phyloP scores from a whole-genome alignment of 2,797 vertebrate genomes.

The Moxostoma hubbsi region DNA sequence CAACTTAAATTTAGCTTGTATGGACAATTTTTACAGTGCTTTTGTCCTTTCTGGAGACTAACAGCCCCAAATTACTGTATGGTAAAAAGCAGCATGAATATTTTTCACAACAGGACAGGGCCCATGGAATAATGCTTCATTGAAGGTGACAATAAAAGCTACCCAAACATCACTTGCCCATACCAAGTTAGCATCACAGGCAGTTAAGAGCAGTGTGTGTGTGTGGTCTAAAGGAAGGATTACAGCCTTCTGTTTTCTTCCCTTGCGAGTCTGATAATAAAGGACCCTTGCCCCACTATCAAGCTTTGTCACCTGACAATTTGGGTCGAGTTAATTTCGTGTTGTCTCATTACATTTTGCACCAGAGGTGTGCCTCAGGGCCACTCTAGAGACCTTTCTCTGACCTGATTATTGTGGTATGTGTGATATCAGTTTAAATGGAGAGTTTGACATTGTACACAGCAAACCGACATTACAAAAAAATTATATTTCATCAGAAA shows the following conservation, averaged over 20 bases:
- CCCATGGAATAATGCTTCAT: too few relatives aligned
- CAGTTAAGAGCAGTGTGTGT: not conserved
- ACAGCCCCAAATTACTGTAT: too few relatives aligned
- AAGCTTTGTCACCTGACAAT: slow-evolving; percentile 67
- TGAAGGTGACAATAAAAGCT: too few relatives aligned
- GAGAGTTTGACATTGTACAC: slow-evolving; percentile 14
- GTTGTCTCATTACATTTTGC: slow-evolving; percentile 70
- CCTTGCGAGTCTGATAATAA: slow-evolving; percentile 54
- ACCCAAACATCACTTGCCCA: too few relatives aligned
- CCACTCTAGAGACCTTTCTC: slow-evolving; percentile 52
- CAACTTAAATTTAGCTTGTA: too few relatives aligned
- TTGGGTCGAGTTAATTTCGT: slow-evolving; percentile 73
- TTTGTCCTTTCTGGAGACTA: too few relatives aligned
- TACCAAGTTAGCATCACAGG: too few relatives aligned
- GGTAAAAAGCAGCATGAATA: too few relatives aligned
- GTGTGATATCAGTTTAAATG: slow-evolving; percentile 12
- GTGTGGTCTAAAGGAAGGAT: too few relatives aligned
- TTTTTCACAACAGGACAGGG: too few relatives aligned
- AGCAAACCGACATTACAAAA: slow-evolving; percentile 30
- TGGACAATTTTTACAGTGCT: too few relatives aligned
- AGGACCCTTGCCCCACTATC: slow-evolving; percentile 31
- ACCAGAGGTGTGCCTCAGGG: slow-evolving; percentile 59
- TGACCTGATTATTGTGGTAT: slow-evolving; percentile 58
- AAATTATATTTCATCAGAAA: not conserved
- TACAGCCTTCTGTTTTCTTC: slow-evolving; percentile 21